Conservation (phyloP, 2,113 vertebrate genomes). For the Cebus imitator region DNA sequence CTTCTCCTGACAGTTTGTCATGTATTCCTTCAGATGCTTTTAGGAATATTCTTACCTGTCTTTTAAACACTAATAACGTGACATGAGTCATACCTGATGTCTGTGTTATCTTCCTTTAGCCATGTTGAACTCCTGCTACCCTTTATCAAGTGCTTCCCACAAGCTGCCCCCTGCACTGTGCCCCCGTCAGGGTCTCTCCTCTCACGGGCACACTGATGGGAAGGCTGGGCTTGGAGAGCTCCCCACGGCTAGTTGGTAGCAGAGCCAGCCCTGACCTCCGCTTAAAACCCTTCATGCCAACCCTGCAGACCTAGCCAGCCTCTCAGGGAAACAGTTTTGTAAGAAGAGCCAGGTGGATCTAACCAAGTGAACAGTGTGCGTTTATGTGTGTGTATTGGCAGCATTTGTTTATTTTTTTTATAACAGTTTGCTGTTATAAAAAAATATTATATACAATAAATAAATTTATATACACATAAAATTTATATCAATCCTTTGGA, state of each 20-base stretch:
- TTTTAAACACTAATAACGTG: not conserved
- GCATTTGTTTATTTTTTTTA: not conserved
- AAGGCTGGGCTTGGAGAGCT: not conserved
- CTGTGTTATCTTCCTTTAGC: too few relatives aligned
- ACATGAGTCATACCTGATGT: too few relatives aligned
- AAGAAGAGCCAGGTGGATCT: not conserved
- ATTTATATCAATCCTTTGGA: not conserved
- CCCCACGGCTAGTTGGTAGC: rapidly evolving
- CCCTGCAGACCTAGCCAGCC: not conserved
- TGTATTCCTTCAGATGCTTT: not conserved
- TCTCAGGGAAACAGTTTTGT: not conserved
- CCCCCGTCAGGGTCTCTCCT: rapidly evolving
- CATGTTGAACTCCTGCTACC: rapidly evolving
- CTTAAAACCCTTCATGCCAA: rapidly evolving
- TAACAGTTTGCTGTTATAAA: not conserved
- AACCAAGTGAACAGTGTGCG: not conserved
- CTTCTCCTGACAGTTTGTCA: not conserved
- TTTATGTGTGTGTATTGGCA: not conserved
- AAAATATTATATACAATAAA: too few relatives aligned
- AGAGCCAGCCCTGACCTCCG: too few relatives aligned
- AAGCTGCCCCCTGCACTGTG: rapidly evolving
- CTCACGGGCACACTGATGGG: rapidly evolving
- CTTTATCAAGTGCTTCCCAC: rapidly evolving
- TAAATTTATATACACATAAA: not conserved
- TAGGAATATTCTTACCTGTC: not conserved